Evolutionary conservation across 2,888 invertebrate genomes (phyloP).

Genomic region (Emesis russula): DNA sequence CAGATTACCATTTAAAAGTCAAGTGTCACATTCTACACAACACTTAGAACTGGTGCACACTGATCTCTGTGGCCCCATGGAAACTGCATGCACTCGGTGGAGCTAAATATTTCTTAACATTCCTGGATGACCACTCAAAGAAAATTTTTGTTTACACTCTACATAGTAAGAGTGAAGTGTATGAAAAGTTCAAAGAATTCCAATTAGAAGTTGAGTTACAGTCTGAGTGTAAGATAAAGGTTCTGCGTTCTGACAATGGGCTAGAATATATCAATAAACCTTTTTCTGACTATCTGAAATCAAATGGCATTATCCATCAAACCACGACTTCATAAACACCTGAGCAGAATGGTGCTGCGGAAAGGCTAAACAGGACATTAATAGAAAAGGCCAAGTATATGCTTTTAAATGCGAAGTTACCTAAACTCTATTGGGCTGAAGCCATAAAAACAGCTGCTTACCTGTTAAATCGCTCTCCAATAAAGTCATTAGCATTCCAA

Average conservation of each 20-base stretch:
- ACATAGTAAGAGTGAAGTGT: not conserved
- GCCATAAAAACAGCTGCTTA: not conserved
- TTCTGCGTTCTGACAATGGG: not conserved
- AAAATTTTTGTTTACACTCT: slow-evolving; percentile 66
- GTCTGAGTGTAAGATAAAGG: slow-evolving; percentile 67
- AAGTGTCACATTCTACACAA: not conserved
- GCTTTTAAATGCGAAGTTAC: not conserved
- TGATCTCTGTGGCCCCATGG: slow-evolving; percentile 77
- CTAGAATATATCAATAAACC: slow-evolving; percentile 69
- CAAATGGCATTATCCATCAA: slow-evolving; percentile 10
- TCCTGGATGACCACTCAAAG: slow-evolving; percentile 71
- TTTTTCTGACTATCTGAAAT: slow-evolving; percentile 42
- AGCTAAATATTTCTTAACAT: slow-evolving; percentile 71
- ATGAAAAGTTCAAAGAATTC: slow-evolving; percentile 65
- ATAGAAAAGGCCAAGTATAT: not conserved
- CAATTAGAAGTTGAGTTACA: slow-evolving; percentile 49
- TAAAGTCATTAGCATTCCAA: not conserved
- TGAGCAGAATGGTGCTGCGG: slow-evolving; percentile 17
- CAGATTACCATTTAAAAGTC: slow-evolving; percentile 56
- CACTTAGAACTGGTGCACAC: slow-evolving; percentile 65
- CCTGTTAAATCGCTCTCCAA: not conserved
- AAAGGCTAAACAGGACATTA: not conserved
- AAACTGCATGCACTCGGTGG: slow-evolving; percentile 64
- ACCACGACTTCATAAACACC: slow-evolving; percentile 12
- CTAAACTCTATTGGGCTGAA: not conserved